Evolutionary conservation across 2,888 invertebrate genomes (phyloP).

Genomic region (Lordiphosa andalusiaca): DNA sequence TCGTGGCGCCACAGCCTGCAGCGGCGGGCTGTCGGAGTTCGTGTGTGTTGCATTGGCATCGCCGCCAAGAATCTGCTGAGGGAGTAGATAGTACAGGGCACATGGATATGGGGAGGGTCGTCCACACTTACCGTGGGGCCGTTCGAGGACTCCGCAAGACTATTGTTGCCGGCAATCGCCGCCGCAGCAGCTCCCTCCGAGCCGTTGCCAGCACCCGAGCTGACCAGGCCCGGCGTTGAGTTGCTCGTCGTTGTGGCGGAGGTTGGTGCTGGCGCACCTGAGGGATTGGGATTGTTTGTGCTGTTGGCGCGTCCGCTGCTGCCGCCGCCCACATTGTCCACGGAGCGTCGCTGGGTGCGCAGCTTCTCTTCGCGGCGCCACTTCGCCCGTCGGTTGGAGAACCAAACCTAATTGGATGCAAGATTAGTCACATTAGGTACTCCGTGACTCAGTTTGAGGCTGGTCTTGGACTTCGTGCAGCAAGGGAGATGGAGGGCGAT

Average conservation of each 20-base stretch:
- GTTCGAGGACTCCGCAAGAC: slow-evolving; percentile 47
- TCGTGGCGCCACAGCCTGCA: slow-evolving; percentile 83
- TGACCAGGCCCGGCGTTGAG: slow-evolving; percentile 39
- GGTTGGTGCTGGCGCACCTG: slow-evolving; percentile 33
- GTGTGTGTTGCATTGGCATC: slow-evolving; percentile 79
- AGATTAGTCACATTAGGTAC: not conserved
- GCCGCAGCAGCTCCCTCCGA: slow-evolving; percentile 47
- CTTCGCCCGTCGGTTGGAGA: slow-evolving; percentile 99
- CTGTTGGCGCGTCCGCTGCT: slow-evolving; percentile 24
- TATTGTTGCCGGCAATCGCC: slow-evolving; percentile 44
- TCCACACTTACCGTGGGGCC: slow-evolving; percentile 50
- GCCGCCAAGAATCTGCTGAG: slow-evolving; percentile 54
- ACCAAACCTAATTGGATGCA: slow-evolving; percentile 93
- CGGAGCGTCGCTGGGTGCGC: slow-evolving; percentile 90
- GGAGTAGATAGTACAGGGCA: not conserved
- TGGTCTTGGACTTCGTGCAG: not conserved
- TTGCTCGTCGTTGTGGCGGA: slow-evolving; percentile 51
- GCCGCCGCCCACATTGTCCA: slow-evolving; percentile 62
- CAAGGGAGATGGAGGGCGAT: too few relatives aligned
- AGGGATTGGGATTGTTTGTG: slow-evolving; percentile 49
- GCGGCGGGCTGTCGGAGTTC: slow-evolving; percentile 81
- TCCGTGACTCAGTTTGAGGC: too few relatives aligned
- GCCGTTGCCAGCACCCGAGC: slow-evolving; percentile 18
- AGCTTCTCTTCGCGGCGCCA: slow-evolving; percentile 99
- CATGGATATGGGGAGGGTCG: not conserved